These are phyloP conservation scores for Larimichthys crocea DNA, from an alignment of 2,113 vertebrate genomes.

Conservation along the genomic window DNA sequence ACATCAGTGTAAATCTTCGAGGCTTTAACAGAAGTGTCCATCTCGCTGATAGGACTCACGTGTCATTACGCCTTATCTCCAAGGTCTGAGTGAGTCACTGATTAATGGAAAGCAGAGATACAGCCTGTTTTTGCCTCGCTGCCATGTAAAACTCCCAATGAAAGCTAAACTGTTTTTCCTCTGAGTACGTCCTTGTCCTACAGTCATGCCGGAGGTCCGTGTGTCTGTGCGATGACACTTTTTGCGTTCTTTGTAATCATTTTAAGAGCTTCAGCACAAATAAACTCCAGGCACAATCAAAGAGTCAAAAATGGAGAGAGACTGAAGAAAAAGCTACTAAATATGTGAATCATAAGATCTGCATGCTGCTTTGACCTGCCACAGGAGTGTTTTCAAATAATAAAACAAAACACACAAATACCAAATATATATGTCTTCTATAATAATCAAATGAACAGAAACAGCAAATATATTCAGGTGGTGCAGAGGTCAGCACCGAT, in stretches of 20 bases:
- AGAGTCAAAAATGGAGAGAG: not conserved
- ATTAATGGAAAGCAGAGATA: slow-evolving; percentile 34
- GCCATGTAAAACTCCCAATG: slow-evolving; percentile 2
- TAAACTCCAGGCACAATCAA: not conserved
- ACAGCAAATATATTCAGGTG: too few relatives aligned
- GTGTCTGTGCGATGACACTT: not conserved
- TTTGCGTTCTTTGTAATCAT: not conserved
- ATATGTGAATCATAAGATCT: not conserved
- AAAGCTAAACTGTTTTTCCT: slow-evolving; percentile 15
- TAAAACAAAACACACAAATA: too few relatives aligned
- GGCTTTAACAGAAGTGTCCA: slow-evolving; percentile 34
- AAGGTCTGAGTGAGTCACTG: slow-evolving; percentile 50
- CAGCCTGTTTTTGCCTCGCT: slow-evolving; percentile 2
- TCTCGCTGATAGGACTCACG: slow-evolving; percentile 25
- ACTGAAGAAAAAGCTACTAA: not conserved
- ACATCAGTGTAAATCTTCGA: slow-evolving; percentile 8
- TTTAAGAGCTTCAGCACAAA: not conserved
- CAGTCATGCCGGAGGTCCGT: slow-evolving; percentile 1
- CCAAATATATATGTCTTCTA: too few relatives aligned
- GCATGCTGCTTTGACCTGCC: not conserved
- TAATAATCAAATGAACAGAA: too few relatives aligned
- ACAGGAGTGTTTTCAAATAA: too few relatives aligned
- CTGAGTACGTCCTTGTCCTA: not conserved
- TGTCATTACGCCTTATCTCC: slow-evolving; percentile 12
- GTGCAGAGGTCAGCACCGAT: too few relatives aligned